A percentile compares a stretch with the other conserved stretches of the same genome.
phyloP scores from a whole-genome alignment of 2,797 vertebrate species.

The Hemitrygon akajei region DNA sequence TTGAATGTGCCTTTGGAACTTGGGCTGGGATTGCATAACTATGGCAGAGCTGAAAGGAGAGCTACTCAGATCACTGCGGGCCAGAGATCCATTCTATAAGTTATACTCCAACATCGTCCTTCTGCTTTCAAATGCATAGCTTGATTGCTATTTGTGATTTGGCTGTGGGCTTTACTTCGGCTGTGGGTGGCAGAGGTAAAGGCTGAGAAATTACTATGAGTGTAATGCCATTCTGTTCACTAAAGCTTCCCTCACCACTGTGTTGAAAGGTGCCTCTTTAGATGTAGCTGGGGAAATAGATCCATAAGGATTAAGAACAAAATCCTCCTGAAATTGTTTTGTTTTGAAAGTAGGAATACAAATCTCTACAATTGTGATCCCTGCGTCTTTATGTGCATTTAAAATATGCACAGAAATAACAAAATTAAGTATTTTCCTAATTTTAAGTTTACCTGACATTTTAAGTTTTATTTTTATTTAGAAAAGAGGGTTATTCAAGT shows the following conservation, averaged over 20 bases:
- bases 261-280: background rate
- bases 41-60: background rate
- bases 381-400: background rate
- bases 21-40: background rate
- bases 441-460: background rate
- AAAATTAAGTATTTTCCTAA: background rate
- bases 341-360: background rate
- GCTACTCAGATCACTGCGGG: background rate
- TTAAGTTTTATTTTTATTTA: background rate
- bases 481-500: background rate
- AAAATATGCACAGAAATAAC: background rate
- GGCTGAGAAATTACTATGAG: background rate
- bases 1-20: background rate
- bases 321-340: background rate
- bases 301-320: background rate
- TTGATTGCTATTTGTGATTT: background rate
- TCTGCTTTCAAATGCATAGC: background rate
- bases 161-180: background rate
- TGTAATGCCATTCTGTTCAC: background rate
- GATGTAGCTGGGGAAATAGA: background rate
- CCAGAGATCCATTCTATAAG: background rate
- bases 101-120: background rate
- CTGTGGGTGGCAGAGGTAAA: background rate
- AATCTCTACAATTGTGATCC: background rate
- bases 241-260: background rate